Evolutionary conservation across 2,888 invertebrate species (phyloP).

Genomic region (Idaea dimidiata): DNA sequence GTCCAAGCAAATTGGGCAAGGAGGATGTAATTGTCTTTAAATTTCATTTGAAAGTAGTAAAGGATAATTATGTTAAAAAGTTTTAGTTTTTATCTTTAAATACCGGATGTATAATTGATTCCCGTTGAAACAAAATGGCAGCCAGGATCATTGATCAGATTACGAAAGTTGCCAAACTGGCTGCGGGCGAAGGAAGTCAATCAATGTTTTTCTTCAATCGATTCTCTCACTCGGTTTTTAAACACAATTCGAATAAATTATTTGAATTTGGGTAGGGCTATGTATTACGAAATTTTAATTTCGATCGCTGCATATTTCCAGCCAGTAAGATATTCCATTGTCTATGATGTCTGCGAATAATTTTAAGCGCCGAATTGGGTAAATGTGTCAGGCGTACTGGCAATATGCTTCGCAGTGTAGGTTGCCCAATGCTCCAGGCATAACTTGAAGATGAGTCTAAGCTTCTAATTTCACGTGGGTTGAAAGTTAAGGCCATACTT

Average conservation of each 20-base stretch:
- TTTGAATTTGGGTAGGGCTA: conserved; percentile 16
- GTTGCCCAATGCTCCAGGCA: conserved; percentile 62
- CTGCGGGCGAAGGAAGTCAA: conserved; percentile 56
- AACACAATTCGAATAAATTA: conserved; percentile 1
- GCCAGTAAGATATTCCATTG: conserved; percentile 58
- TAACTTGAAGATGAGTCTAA: conserved; percentile 58
- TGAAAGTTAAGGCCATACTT: conserved; percentile 65
- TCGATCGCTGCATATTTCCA: conserved; percentile 41
- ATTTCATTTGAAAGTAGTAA: conserved; percentile 29
- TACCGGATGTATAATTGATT: conserved; percentile 69
- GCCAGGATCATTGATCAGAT: conserved; percentile 75
- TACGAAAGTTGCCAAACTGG: conserved; percentile 76
- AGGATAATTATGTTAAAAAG: conserved; percentile 40
- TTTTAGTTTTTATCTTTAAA: conserved; percentile 49
- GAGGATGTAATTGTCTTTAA: conserved; percentile 34
- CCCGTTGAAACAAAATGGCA: conserved; percentile 58
- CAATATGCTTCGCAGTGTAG: conserved; percentile 42
- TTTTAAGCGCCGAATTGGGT: conserved; percentile 65
- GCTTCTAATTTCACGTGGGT: conserved; percentile 59
- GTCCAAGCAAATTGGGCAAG: background rate
- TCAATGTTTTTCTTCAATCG: conserved; percentile 53
- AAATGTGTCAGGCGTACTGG: conserved; percentile 61
- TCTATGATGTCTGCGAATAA: conserved; percentile 63
- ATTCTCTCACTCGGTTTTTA: conserved; percentile 19
- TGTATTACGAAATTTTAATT: conserved; percentile 48